Evolutionary conservation across 1,140 invertebrate species (phyloP).

Genomic region (Conopomorpha cramerella): DNA sequence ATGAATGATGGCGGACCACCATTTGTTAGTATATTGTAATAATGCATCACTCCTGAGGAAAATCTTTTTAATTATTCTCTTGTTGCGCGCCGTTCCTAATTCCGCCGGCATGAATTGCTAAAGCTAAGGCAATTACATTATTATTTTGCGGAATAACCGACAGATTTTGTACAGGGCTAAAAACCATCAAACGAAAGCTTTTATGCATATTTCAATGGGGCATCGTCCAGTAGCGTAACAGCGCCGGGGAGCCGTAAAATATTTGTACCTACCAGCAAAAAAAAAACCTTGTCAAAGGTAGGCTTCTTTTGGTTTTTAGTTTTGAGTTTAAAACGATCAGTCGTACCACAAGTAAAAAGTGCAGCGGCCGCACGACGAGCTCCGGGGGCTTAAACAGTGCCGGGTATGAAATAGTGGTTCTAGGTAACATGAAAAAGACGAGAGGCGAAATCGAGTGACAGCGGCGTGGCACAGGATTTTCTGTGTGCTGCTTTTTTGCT

Average conservation of each 20-base stretch:
- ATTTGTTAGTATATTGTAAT: slow-evolving; percentile 52
- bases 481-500: slow-evolving; percentile 45
- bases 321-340: slow-evolving; percentile 57
- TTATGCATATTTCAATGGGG: no score
- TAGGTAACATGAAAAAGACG: slow-evolving; percentile 59
- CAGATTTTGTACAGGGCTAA: no score
- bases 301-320: slow-evolving; percentile 55
- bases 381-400: slow-evolving; percentile 56
- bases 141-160: no score
- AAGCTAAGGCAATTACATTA: slow-evolving; percentile 20
- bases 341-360: slow-evolving; percentile 48
- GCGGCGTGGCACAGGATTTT: slow-evolving; percentile 46
- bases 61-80: slow-evolving; percentile 58
- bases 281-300: slow-evolving; percentile 32
- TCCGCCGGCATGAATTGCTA: slow-evolving; percentile 33
- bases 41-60: slow-evolving; percentile 51
- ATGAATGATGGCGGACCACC: slow-evolving; percentile 52
- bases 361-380: slow-evolving; percentile 45
- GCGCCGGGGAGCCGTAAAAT: no score
- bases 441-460: slow-evolving; percentile 56
- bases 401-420: slow-evolving; percentile 53
- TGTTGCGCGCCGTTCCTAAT: slow-evolving; percentile 38
- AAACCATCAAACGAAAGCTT: no score
- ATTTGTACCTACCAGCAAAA: no score
- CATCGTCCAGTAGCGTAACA: no score